Percentiles rank a stretch among this genome's conserved stretches.
phyloP scores from a whole-genome alignment of 1,140 invertebrate species.

The Andricus grossulariae region DNA sequence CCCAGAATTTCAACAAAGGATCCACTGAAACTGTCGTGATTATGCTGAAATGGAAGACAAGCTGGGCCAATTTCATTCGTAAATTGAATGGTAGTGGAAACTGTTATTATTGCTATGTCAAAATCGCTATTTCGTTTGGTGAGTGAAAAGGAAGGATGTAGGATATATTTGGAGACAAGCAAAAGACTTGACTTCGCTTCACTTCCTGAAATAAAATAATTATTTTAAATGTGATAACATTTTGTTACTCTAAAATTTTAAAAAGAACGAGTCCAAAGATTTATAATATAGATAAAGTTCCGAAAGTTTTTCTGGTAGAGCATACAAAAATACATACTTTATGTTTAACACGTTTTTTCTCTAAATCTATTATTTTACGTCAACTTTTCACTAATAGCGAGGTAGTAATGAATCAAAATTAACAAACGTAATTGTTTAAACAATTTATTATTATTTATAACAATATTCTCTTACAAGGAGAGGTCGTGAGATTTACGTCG shows the following conservation, averaged over 20 bases:
- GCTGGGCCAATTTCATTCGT: constrained; percentile 78
- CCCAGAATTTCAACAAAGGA: constrained; percentile 75
- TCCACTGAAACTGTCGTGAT: constrained; percentile 70
- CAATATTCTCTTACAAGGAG: no score
- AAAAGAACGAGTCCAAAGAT: not conserved
- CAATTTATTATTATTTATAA: no score
- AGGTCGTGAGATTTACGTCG: no score
- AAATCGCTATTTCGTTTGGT: constrained; percentile 60
- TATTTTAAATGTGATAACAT: constrained; percentile 2
- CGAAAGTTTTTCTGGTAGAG: not conserved
- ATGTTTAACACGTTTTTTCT: no score
- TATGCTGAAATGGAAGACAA: constrained; percentile 81
- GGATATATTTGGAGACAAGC: constrained; percentile 49
- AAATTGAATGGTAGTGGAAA: constrained; percentile 74
- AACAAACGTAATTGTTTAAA: no score
- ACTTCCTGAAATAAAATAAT: constrained; percentile 52
- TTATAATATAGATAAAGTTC: not conserved
- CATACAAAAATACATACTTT: no score
- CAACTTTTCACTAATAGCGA: no score
- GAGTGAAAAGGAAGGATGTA: constrained; percentile 69
- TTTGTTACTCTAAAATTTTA: no score
- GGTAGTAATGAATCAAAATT: no score
- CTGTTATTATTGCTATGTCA: constrained; percentile 80
- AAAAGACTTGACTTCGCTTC: constrained; percentile 70
- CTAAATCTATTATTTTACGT: no score